Evolutionary conservation across 2,113 vertebrate genomes (phyloP).

Genomic region (Lethenteron camtschaticum): DNA sequence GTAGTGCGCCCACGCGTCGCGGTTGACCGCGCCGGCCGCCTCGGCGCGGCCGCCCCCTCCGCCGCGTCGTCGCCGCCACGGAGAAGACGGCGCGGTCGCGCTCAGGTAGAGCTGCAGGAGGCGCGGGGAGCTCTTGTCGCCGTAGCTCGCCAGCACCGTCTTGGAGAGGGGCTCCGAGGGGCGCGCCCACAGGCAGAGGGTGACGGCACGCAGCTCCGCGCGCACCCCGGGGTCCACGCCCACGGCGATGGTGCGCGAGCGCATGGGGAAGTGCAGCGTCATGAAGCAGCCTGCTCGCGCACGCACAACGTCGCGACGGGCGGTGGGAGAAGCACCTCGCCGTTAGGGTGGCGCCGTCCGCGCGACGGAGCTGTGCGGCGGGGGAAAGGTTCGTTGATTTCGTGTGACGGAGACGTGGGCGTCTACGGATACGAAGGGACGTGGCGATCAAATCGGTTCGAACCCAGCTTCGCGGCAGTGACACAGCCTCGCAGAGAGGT

Average conservation of each 20-base stretch:
- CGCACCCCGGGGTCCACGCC: constrained; percentile 29
- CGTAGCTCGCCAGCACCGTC: constrained; percentile 65
- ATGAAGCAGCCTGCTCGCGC: constrained; percentile 44
- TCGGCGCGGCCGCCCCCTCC: constrained; percentile 13
- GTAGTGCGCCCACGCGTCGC: constrained; percentile 45
- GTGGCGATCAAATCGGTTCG: too few relatives aligned
- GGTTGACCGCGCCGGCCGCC: constrained; percentile 14
- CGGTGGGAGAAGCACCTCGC: too few relatives aligned
- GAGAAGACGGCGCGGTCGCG: constrained; percentile 23
- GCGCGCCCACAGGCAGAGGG: constrained; percentile 61
- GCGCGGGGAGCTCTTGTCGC: constrained; percentile 47
- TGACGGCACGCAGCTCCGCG: constrained; percentile 37
- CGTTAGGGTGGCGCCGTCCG: too few relatives aligned
- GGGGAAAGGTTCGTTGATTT: too few relatives aligned
- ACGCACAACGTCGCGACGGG: too few relatives aligned
- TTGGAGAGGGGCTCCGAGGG: constrained; percentile 43
- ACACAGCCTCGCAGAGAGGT: too few relatives aligned
- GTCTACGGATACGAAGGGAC: too few relatives aligned
- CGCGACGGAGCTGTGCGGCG: too few relatives aligned
- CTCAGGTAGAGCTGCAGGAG: constrained; percentile 65
- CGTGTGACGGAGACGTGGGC: too few relatives aligned
- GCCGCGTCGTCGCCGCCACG: constrained; percentile 29
- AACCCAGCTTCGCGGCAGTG: too few relatives aligned
- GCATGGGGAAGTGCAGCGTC: constrained; percentile 70
- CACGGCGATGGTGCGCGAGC: constrained; percentile 54